These are phyloP conservation scores for Drosophila setifemur DNA, from an alignment of 1,140 invertebrate genomes.

Conservation along the genomic window DNA sequence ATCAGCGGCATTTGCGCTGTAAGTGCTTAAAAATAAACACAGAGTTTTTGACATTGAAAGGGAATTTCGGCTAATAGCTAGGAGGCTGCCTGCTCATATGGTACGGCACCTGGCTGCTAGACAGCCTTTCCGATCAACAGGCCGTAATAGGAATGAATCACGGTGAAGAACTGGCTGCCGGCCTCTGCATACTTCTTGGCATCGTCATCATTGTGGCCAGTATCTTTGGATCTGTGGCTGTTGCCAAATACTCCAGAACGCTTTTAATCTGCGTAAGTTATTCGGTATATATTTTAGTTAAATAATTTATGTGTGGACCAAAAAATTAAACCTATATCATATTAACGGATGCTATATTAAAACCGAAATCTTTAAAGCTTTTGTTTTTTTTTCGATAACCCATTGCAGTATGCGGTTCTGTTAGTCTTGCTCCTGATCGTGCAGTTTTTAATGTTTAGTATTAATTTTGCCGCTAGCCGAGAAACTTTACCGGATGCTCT, in stretches of 20 bases:
- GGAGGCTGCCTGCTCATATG: conserved; percentile 65
- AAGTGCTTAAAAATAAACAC: conserved; percentile 40
- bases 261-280: conserved; percentile 69
- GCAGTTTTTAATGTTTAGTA: conserved; percentile 69
- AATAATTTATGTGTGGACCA: no score
- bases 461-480: conserved; percentile 59
- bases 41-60: conserved; percentile 44
- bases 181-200: conserved; percentile 62
- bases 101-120: conserved; percentile 71
- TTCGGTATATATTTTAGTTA: no score
- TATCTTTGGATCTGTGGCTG: conserved; percentile 52
- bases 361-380: no score
- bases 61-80: conserved; percentile 37
- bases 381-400: not conserved
- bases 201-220: conserved; percentile 52
- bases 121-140: conserved; percentile 43
- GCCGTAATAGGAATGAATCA: conserved; percentile 37
- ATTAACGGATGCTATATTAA: no score
- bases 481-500: conserved; percentile 50
- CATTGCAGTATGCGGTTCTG: conserved; percentile 65
- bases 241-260: conserved; percentile 49
- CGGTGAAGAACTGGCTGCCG: conserved; percentile 58
- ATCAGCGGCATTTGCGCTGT: conserved; percentile 64
- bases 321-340: no score
- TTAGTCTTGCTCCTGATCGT: conserved; percentile 63